A percentile compares a stretch with the other conserved stretches of the same genome.
phyloP scores from a whole-genome alignment of 1,140 invertebrate genomes.

The Littorina saxatilis region DNA sequence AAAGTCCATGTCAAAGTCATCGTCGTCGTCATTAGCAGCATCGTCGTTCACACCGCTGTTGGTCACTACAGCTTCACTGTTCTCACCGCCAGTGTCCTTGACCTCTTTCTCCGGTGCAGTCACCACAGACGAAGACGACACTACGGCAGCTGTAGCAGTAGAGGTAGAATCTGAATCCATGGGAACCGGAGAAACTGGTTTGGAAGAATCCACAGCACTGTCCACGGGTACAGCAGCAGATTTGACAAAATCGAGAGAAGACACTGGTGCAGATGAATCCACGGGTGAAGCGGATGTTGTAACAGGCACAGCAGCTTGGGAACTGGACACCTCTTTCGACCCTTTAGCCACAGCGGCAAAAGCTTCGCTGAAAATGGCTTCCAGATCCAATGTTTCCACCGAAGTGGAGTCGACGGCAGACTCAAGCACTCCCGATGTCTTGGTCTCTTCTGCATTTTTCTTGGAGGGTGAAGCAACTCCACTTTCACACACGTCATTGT shows the following conservation, averaged over 20 bases:
- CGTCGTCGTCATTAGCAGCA: constrained; percentile 42
- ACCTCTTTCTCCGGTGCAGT: background rate
- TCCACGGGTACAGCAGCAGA: background rate
- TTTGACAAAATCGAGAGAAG: background rate
- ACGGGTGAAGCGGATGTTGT: background rate
- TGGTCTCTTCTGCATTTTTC: background rate
- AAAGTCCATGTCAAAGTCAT: constrained; percentile 54
- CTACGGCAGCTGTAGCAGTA: background rate
- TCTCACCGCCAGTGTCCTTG: constrained; percentile 3
- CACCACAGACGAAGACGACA: background rate
- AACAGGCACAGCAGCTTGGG: background rate
- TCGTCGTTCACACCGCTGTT: constrained; percentile 27
- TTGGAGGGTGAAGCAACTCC: no score
- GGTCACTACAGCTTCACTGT: background rate
- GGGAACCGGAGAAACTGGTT: background rate
- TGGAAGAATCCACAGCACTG: background rate
- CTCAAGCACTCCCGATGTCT: background rate
- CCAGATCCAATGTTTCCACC: background rate
- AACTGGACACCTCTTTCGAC: background rate
- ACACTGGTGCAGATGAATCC: background rate
- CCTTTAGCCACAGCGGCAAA: background rate
- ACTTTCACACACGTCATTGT: no score
- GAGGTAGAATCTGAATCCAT: background rate
- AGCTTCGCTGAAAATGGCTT: constrained; percentile 3
- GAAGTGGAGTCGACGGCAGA: background rate